Evolutionary conservation across 2,113 vertebrate genomes (phyloP), one percentile per base, ranked within the genome.

Genomic region (Apus apus): DNA sequence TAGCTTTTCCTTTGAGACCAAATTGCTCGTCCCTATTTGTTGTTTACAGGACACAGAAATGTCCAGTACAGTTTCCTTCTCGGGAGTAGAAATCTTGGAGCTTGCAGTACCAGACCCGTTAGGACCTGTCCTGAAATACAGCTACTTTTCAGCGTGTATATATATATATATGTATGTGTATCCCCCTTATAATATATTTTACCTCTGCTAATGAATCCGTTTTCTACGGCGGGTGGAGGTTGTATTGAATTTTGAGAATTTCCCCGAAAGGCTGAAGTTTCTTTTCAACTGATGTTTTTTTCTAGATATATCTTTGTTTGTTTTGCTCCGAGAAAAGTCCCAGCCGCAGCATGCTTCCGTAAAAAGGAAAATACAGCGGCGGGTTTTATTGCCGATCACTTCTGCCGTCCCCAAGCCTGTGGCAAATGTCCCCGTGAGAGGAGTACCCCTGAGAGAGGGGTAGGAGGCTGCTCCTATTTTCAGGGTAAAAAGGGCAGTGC

Each of bases 201-300:
- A 90, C 88, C 91, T 94, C 83, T 71, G 32, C 38, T 71, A 81
- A 15, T 11, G 50, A 11, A 22, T 90, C 75, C 88, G 8, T 56
- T 84, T 93, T 90, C 88, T 23, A 68, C 75, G 26, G 40, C 62
- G 12, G 62, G 79, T 23, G 64, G 76, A 86, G 72, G 27, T 19
- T 45, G 64, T 17, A 62, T 1, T 71, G 65, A 89, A 40, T 87
- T 96, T 66, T 70, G 72, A 87, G 77, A 78, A 78, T 89, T 93
- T 75, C 85, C 90, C 70, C 62, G 65, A 74, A 85, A 89, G 32
- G 38, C 34, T 48, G 89, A 74, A 64, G 85, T 94, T 89, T 91
- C 77, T 94, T 85, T 93, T 72, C 81, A 19, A 85, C 20, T 26
- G n/a, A 11, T 62, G 60, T 54, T 70, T 62, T 62, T 57, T 51